A percentile compares a stretch with the other conserved stretches of the same genome.
These are phyloP conservation scores for Petrocephalus sullivani DNA, from an alignment of 2,797 vertebrate species.

Conservation along the genomic window DNA sequence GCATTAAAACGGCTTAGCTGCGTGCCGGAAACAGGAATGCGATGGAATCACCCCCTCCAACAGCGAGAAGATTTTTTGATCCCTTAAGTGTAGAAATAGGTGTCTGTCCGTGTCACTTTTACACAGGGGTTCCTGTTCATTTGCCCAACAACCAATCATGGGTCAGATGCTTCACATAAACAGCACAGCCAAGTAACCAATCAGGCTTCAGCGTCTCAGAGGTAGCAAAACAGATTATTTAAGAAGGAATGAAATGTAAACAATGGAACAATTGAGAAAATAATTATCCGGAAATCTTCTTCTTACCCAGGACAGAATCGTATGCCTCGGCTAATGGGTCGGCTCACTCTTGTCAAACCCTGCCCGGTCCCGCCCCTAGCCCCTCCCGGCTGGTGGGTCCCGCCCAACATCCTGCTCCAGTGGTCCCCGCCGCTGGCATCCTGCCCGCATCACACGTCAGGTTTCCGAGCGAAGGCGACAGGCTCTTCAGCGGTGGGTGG, in stretches of 20 bases:
- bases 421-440: neutral
- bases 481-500: conserved; percentile 18
- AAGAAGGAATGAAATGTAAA: conserved; percentile 33
- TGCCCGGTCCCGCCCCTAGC: neutral
- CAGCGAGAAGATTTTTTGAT: neutral
- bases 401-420: conserved; percentile 6
- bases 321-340: neutral
- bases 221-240: neutral
- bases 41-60: neutral
- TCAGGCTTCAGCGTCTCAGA: neutral
- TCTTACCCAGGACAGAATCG: neutral
- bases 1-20: neutral
- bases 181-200: neutral
- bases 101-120: neutral
- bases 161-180: neutral
- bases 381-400: conserved; percentile 4
- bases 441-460: conserved; percentile 19
- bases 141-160: neutral
- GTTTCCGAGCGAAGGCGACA: conserved; percentile 18
- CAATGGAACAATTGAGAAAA: conserved; percentile 15
- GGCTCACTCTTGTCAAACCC: neutral
- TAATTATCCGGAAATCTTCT: conserved; percentile 15
- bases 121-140: neutral
- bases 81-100: neutral
- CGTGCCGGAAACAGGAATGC: neutral